phyloP scores from a whole-genome alignment of 2,797 vertebrate species.

The Coendou prehensilis region DNA sequence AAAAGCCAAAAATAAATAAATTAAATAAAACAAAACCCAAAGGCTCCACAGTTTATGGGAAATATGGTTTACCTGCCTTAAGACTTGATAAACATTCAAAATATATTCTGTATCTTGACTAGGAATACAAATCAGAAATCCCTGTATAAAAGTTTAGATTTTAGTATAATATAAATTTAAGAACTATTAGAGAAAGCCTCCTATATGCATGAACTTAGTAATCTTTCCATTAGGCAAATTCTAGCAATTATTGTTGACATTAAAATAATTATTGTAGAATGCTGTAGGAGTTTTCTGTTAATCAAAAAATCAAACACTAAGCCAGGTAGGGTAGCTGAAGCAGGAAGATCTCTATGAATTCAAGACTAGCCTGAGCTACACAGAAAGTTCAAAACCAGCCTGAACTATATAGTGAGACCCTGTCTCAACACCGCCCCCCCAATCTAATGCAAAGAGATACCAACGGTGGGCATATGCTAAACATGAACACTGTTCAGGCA shows the following conservation, averaged over 20 bases:
- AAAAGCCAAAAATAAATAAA: neutral
- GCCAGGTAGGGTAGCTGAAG: neutral
- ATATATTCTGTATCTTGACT: slow-evolving; percentile 48
- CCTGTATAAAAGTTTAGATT: slow-evolving; percentile 22
- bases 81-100: slow-evolving; percentile 63
- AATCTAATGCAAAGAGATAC: neutral
- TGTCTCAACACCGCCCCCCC: neutral
- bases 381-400: neutral
- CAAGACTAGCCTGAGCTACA: neutral
- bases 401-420: neutral
- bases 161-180: slow-evolving; percentile 50
- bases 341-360: neutral
- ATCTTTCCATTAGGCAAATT: slow-evolving; percentile 40
- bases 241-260: neutral
- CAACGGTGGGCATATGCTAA: neutral
- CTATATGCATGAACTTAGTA: slow-evolving; percentile 20
- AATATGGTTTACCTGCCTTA: neutral
- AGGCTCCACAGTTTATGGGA: neutral
- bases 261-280: slow-evolving; percentile 30
- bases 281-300: slow-evolving; percentile 41
- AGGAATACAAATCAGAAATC: neutral
- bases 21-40: slow-evolving; percentile 44
- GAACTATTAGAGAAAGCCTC: slow-evolving; percentile 9
- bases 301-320: slow-evolving; percentile 35
- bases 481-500: neutral